Percentiles rank a stretch among this genome's conserved stretches.
phyloP scores from a whole-genome alignment of 2,113 vertebrate species.

The Proteles cristata region DNA sequence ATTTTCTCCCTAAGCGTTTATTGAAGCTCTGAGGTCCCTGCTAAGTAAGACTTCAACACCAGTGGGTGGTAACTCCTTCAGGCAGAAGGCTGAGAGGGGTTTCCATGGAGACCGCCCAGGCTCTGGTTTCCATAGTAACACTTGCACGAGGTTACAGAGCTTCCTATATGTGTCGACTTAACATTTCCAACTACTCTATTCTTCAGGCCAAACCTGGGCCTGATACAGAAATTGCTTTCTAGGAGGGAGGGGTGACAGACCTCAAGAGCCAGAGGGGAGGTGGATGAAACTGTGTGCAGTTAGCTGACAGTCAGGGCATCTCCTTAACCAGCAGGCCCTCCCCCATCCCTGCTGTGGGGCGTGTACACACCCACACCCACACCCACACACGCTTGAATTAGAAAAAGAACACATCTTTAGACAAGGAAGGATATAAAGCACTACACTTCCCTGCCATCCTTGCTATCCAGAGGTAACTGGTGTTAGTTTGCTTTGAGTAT shows the following conservation, averaged over 20 bases:
- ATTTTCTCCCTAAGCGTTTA: background rate
- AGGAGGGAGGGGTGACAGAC: background rate
- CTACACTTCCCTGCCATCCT: background rate
- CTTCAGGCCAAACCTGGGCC: conserved; percentile 1
- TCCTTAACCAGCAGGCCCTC: background rate
- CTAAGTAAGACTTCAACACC: conserved; percentile 22
- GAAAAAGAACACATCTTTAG: background rate
- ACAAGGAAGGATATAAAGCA: background rate
- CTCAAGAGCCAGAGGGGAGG: background rate
- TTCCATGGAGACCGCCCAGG: conserved; percentile 76
- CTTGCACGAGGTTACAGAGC: conserved; percentile 36
- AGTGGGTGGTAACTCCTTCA: conserved; percentile 70
- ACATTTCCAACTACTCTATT: conserved; percentile 58
- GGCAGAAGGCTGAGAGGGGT: conserved; percentile 49
- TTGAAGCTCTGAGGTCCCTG: background rate
- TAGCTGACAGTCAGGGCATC: background rate
- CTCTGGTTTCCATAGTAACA: conserved; percentile 74
- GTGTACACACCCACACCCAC: background rate
- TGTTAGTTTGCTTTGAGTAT: background rate
- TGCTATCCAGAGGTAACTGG: background rate
- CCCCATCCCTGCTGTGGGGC: background rate
- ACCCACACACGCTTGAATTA: no score
- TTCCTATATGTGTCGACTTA: conserved; percentile 72
- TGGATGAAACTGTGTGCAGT: background rate
- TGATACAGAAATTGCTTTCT: conserved; percentile 9